Percentiles rank a stretch among this genome's conserved stretches.
These are phyloP conservation scores for Megalopta genalis DNA, from an alignment of 1,140 invertebrate species.

Conservation along the genomic window DNA sequence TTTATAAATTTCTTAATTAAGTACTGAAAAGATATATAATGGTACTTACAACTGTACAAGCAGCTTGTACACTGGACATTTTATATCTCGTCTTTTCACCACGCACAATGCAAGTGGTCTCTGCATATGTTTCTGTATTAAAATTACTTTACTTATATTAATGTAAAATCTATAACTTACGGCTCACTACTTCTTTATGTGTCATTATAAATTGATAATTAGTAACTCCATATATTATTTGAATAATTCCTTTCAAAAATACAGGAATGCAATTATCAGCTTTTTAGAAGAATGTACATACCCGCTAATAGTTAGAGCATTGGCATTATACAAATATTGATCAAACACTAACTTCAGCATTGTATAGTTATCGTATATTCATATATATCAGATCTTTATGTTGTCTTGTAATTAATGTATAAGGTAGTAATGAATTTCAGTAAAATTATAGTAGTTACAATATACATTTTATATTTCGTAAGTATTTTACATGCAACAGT, in stretches of 20 bases:
- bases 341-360: slow-evolving; percentile 47
- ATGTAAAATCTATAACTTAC: slow-evolving; percentile 37
- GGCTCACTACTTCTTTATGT: not conserved
- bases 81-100: slow-evolving; percentile 14
- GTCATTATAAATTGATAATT: slow-evolving; percentile 15
- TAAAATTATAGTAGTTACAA: slow-evolving; percentile 13
- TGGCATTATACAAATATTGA: slow-evolving; percentile 38
- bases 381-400: not conserved
- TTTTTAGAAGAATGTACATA: not conserved
- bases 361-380: not conserved
- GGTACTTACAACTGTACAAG: slow-evolving; percentile 35
- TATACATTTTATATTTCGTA: slow-evolving; percentile 40
- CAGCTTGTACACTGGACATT: slow-evolving; percentile 5
- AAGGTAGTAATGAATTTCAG: slow-evolving; percentile 19
- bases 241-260: not conserved
- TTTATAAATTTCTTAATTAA: not conserved
- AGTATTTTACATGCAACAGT: slow-evolving; percentile 44
- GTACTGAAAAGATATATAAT: not conserved
- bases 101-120: slow-evolving; percentile 19
- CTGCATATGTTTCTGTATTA: not conserved
- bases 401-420: not conserved
- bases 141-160: not conserved
- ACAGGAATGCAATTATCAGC: not conserved
- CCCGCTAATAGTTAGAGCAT: not conserved
- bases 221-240: slow-evolving; percentile 8